Base-by-base conservation (phyloP, 1,140 invertebrate species). In the Diuraphis noxia region DNA sequence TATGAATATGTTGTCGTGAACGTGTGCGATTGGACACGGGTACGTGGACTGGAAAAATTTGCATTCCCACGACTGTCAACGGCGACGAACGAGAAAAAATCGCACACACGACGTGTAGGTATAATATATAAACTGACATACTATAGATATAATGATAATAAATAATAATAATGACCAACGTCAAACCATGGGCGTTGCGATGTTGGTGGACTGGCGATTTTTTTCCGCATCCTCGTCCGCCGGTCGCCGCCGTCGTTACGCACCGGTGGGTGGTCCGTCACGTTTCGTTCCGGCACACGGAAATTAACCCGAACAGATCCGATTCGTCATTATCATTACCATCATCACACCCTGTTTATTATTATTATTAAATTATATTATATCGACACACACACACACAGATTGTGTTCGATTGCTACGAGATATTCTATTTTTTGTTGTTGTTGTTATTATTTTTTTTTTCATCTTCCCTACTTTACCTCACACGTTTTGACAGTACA, bases 301-400 rank as follows among this genome's bases (percentile, higher is more conserved):
- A 91, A 91, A 91, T 91, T 82, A 91, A 91, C 89, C 89, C 89
- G 89, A 91, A 91, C 89, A 79, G 89, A 91, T 91, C 89, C 89
- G 89, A 91, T 91, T 91, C 89, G 89, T 91, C 89, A 91, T 91
- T 91, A 91, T 91, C 72, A 49, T 91, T 82, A 91, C 88, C 88
- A 46, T 89, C 72, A 79, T 43, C 72, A 90, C 89, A 91, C 89
- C 89, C 72, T 52, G 89, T 91, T 77, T 91, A 91, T 91, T 90
- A 91, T 82, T 91, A 79, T 91, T 91, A 82, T 82, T 90, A 56
- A 90, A 90, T 90, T 90, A 90, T 46, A 82, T 91, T 46, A 52
- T 77, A 90, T 79, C 46, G 85, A 81, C 40, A 43, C 82, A 38
- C 46, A 84, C 82, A 84, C 82, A 52, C 46, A 38, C 23, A 52